A percentile compares a stretch with the other conserved stretches of the same genome.
Conservation (phyloP, 2,888 invertebrate species). For the Theodoxus fluviatilis region DNA sequence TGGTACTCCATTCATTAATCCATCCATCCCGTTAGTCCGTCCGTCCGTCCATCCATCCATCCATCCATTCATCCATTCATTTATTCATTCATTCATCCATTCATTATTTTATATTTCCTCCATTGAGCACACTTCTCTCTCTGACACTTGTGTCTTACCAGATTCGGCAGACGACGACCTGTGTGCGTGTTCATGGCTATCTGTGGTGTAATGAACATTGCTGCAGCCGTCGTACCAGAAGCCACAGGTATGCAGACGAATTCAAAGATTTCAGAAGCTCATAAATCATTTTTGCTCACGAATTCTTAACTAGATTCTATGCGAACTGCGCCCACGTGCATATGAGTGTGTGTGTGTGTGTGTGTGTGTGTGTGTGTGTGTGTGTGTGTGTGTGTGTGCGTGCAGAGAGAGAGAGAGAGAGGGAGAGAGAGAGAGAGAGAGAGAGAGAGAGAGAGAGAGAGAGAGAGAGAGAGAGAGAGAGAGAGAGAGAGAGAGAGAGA, state of each 20-base stretch:
- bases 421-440: not conserved
- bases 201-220: constrained; percentile 49
- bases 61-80: not conserved
- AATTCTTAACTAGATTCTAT: too few species aligned
- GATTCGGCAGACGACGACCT: constrained; percentile 43
- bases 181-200: constrained; percentile 42
- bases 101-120: not conserved
- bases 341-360: not conserved
- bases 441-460: not conserved
- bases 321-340: too few species aligned
- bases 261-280: too few species aligned
- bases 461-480: not conserved
- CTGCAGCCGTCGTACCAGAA: constrained; percentile 39
- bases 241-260: constrained; percentile 45
- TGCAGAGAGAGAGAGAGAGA: not conserved
- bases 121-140: not conserved
- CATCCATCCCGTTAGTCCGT: not conserved
- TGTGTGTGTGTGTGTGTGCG: not conserved
- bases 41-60: not conserved
- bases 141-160: constrained; percentile 32
- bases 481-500: constrained; percentile 2
- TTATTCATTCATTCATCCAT: not conserved
- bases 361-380: not conserved
- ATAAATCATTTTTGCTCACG: too few species aligned
- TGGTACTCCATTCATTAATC: not conserved